phyloP scores from a whole-genome alignment of 1,140 invertebrate genomes.

The Drosophila subpulchrella region DNA sequence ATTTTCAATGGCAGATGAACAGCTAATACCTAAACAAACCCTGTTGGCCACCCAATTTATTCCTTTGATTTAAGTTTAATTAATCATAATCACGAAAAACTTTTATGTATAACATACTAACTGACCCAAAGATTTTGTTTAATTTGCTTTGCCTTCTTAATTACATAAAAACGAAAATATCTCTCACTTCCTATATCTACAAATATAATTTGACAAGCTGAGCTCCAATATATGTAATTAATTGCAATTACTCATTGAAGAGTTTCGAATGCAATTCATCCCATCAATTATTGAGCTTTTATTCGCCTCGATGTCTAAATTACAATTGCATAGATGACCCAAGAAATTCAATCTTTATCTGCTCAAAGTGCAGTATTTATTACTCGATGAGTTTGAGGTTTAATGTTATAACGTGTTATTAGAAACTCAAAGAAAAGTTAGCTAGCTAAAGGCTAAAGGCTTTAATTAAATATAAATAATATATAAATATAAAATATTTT shows the following conservation, averaged over 20 bases:
- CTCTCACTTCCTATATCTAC: not conserved
- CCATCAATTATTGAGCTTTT: conserved; percentile 2
- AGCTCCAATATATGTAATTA: conserved; percentile 6
- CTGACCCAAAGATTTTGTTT: not conserved
- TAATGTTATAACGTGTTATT: not conserved
- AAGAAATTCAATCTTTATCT: not conserved
- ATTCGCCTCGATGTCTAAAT: not conserved
- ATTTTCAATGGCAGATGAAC: not conserved
- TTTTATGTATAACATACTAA: not conserved
- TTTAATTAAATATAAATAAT: too few species aligned
- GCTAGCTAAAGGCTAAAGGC: too few species aligned
- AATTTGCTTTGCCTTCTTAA: not conserved
- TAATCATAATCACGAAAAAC: not conserved
- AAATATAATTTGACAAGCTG: not conserved
- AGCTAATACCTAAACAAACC: not conserved
- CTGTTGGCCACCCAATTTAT: too few species aligned
- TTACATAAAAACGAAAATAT: too few species aligned
- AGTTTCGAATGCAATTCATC: not conserved
- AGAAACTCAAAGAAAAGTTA: too few species aligned
- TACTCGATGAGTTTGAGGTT: not conserved
- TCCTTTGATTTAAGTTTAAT: too few species aligned
- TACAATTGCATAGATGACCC: not conserved
- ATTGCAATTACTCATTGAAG: conserved; percentile 1
- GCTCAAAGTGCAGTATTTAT: not conserved
- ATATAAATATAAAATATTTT: too few species aligned